A percentile compares a stretch with the other conserved stretches of the same genome.
Conservation (phyloP, 2,888 invertebrate species). For the Tetranychus piercei region DNA sequence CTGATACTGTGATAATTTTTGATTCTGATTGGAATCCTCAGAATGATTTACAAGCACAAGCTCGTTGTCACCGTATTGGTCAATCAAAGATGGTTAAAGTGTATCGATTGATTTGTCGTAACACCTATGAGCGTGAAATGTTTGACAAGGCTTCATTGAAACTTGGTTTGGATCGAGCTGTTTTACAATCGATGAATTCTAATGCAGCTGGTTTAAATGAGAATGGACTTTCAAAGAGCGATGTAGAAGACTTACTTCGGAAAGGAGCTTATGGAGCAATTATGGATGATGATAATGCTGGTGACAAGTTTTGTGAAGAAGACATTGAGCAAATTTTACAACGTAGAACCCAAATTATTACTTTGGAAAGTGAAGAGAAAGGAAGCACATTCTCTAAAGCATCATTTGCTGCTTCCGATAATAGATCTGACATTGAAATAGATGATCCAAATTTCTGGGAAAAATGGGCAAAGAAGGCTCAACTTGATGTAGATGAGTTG, state of each 20-base stretch:
- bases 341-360: conserved; percentile 84
- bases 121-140: conserved; percentile 98
- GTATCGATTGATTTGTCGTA: conserved; percentile 83
- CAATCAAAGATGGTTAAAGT: conserved; percentile 98
- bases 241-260: conserved; percentile 86
- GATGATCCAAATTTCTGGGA: conserved; percentile 99
- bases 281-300: conserved; percentile 96
- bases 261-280: conserved; percentile 95
- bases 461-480: conserved; percentile 98
- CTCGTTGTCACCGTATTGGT: conserved; percentile 92
- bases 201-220: conserved; percentile 31
- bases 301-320: conserved; percentile 98
- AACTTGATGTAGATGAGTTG: conserved; percentile 81
- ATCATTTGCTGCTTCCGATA: conserved; percentile 84
- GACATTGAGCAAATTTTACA: conserved; percentile 97
- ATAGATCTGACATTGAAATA: conserved; percentile 92
- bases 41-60: conserved; percentile 61
- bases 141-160: conserved; percentile 97
- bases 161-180: conserved; percentile 90
- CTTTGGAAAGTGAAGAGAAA: conserved; percentile 64
- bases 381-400: conserved; percentile 89
- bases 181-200: conserved; percentile 92
- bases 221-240: conserved; percentile 60
- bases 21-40: conserved; percentile 99
- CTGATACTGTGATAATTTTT: conserved; percentile 98